phyloP scores from a whole-genome alignment of 37 sponge, comb jelly and placozoan genomes.

The Halisarca cf. caerulea region DNA sequence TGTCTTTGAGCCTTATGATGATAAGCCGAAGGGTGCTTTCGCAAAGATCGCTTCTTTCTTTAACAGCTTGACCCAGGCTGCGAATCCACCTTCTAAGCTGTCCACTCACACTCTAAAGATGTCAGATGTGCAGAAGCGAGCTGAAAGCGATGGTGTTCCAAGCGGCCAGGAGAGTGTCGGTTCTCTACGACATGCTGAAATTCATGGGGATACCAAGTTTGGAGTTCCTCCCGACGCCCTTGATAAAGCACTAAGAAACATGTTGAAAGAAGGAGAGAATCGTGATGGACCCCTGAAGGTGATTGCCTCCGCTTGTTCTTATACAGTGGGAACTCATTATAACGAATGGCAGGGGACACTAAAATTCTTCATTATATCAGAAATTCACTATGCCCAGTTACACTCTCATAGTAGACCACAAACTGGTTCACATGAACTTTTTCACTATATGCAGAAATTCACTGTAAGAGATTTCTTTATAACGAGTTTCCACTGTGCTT shows the following conservation, averaged over 20 bases:
- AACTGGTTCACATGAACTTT: too few relatives aligned
- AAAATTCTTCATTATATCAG: too few relatives aligned
- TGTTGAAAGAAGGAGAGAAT: background rate
- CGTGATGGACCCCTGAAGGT: background rate
- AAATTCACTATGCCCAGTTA: too few relatives aligned
- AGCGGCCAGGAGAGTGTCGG: conserved; percentile 20
- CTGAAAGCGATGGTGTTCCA: background rate
- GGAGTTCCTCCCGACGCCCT: background rate
- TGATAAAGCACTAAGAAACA: background rate
- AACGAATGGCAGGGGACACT: too few relatives aligned
- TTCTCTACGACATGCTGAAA: background rate
- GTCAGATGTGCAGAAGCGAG: too few relatives aligned
- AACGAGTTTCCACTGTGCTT: too few relatives aligned
- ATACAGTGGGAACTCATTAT: too few relatives aligned
- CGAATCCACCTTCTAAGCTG: background rate
- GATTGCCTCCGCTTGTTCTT: too few relatives aligned
- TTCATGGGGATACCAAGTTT: background rate
- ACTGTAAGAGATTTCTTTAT: too few relatives aligned
- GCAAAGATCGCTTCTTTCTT: conserved; percentile 14
- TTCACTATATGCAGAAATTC: too few relatives aligned
- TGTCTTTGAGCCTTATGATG: conserved; percentile 7
- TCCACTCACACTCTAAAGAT: too few relatives aligned
- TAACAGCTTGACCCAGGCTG: background rate
- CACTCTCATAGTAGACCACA: too few relatives aligned
- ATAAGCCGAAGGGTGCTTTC: background rate